Evolutionary conservation across 1,140 invertebrate genomes (phyloP).

Genomic region (Saxidomus purpurata): DNA sequence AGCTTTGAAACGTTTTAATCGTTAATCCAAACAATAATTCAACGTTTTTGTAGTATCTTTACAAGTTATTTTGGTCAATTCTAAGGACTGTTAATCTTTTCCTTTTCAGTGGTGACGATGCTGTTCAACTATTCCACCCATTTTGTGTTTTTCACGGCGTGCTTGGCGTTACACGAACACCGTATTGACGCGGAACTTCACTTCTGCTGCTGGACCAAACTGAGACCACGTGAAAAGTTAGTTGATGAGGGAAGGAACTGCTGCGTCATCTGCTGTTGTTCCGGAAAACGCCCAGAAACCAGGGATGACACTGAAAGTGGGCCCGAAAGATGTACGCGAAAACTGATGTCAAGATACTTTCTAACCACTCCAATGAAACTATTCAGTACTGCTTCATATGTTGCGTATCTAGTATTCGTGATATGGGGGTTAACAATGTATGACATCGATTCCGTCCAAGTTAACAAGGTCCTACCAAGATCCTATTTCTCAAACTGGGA

Average conservation of each 20-base stretch:
- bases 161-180: slow-evolving; percentile 47
- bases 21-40: no score
- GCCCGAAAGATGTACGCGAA: neutral
- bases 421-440: slow-evolving; percentile 30
- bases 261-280: slow-evolving; percentile 51
- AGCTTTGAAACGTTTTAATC: no score
- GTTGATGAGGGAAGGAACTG: slow-evolving; percentile 17
- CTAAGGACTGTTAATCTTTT: neutral
- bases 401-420: slow-evolving; percentile 15
- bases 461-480: slow-evolving; percentile 12
- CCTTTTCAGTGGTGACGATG: slow-evolving; percentile 54
- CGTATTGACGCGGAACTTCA: slow-evolving; percentile 38
- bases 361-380: slow-evolving; percentile 14
- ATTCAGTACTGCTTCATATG: neutral
- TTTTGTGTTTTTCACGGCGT: slow-evolving; percentile 35
- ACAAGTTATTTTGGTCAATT: no score
- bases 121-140: slow-evolving; percentile 48
- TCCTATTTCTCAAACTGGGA: slow-evolving; percentile 26
- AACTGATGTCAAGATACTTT: slow-evolving; percentile 15
- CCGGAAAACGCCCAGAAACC: slow-evolving; percentile 10
- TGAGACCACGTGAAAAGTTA: slow-evolving; percentile 21
- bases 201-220: slow-evolving; percentile 37
- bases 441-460: slow-evolving; percentile 27
- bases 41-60: no score
- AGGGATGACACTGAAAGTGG: slow-evolving; percentile 17